Evolutionary conservation across 2,888 invertebrate genomes (phyloP), one percentile per base, ranked within the genome.

Genomic region (Helicoverpa assulta): DNA sequence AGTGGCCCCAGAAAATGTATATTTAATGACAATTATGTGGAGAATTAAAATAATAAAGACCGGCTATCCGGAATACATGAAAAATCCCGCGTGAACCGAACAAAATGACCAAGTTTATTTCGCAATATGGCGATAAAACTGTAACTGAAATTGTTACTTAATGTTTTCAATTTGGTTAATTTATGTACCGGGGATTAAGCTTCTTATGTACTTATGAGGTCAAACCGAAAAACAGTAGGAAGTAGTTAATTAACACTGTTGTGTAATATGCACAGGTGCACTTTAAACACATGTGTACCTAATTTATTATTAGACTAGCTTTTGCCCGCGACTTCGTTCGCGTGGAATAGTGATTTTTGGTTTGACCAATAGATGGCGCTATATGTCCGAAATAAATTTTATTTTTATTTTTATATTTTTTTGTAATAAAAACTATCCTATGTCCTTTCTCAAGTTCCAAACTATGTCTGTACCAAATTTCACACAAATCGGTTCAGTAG

Each of bases 1-100:
- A 26, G 56, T 54, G 73, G 69, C 82, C 83, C 84, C 87, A 87
- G 86, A 86, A 40, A 85, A 87, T 82, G 82, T 86, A 82, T 77
- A 67, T 78, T 77, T 78, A 74, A 74, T 74, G 75, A 60, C 57
- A 70, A 66, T 78, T 63, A 78, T 61, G 37, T 18, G 18, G 16
- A 54, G 65, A 66, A 70, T 77, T 78, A 74, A 77, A 74, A 79
- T 74, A 78, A 78, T 77, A 77, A 78, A 70, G 53, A 62, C 21
- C 43, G 50, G 21, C 70, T 56, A 61, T 70, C 70, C 51, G 64
- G 55, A 75, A 57, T 78, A 59, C 51, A 50, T 26, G 69, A 57
- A 67, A 78, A 70, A 71, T 67, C 40, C 26, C 47, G 56, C 29
- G 43, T 52, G 16, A 10, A 16, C 37, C 47, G 43, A n/a, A 43